A percentile compares a stretch with the other conserved stretches of the same genome.
These are phyloP conservation scores for Alectura lathami DNA, from an alignment of 2,113 vertebrate species.

Conservation along the genomic window DNA sequence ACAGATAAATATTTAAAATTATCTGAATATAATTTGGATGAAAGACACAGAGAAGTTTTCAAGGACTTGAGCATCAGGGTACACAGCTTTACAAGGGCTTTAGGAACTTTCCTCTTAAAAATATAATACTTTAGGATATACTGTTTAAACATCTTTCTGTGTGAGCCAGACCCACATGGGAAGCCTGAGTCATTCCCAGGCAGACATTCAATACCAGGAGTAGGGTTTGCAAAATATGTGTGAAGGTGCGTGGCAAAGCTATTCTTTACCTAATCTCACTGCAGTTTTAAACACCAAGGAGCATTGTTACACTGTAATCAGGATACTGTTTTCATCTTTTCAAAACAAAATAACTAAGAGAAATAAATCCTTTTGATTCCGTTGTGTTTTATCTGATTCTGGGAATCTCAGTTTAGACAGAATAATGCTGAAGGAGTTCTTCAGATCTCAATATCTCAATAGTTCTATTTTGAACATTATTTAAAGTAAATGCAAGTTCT, in stretches of 20 bases:
- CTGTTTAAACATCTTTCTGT: neutral
- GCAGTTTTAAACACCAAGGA: neutral
- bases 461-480: neutral
- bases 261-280: rapidly evolving
- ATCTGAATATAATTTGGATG: neutral
- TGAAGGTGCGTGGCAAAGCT: neutral
- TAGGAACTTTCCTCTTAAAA: neutral
- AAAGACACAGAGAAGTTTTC: neutral
- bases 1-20: neutral
- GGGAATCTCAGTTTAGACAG: neutral
- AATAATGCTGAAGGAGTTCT: neutral
- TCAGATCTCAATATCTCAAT: neutral
- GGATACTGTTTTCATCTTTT: neutral
- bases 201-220: neutral
- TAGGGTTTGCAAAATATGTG: neutral
- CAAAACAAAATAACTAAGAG: neutral
- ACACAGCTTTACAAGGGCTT: neutral
- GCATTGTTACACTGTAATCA: neutral
- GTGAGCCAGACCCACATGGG: neutral
- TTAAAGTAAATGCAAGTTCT: neutral
- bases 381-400: neutral
- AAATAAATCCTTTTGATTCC: neutral
- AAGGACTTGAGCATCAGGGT: neutral
- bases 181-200: neutral
- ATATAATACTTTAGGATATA: neutral